Evolutionary conservation across 2,113 vertebrate genomes (phyloP).

Genomic region (Hippoglossus stenolepis): DNA sequence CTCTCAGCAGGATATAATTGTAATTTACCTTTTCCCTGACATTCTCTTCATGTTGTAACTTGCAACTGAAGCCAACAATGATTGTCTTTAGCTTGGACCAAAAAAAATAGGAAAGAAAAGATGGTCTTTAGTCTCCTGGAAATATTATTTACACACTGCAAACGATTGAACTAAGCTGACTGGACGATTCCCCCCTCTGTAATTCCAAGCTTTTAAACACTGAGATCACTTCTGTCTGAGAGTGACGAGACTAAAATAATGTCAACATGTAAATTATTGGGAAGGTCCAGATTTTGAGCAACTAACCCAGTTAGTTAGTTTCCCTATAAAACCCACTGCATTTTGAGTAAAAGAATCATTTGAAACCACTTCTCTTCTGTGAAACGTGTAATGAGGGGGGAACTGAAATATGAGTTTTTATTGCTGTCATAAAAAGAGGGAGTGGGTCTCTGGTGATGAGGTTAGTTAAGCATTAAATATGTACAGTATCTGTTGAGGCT

Average conservation of each 20-base stretch:
- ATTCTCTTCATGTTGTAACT: constrained; percentile 18
- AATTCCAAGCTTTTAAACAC: constrained; percentile 54
- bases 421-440: constrained; percentile 79
- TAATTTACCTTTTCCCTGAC: constrained; percentile 17
- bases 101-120: background rate
- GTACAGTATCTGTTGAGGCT: constrained; percentile 1
- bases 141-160: constrained; percentile 53
- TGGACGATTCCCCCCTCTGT: constrained; percentile 41
- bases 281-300: background rate
- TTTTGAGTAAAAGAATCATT: constrained; percentile 3
- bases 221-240: constrained; percentile 61
- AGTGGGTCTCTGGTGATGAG: constrained; percentile 56
- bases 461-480: constrained; percentile 77
- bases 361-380: constrained; percentile 29
- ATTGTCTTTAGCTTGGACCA: constrained; percentile 21
- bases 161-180: constrained; percentile 34
- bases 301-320: background rate
- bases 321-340: constrained; percentile 3
- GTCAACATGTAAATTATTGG: constrained; percentile 6
- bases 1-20: constrained; percentile 19
- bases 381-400: constrained; percentile 38
- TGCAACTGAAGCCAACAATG: constrained; percentile 29
- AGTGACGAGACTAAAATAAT: constrained; percentile 10
- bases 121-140: constrained; percentile 16
- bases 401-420: constrained; percentile 69